Percentiles rank a stretch among this genome's conserved stretches.
Evolutionary conservation across 2,888 invertebrate species (phyloP).

Genomic region (Microchrysa polita): DNA sequence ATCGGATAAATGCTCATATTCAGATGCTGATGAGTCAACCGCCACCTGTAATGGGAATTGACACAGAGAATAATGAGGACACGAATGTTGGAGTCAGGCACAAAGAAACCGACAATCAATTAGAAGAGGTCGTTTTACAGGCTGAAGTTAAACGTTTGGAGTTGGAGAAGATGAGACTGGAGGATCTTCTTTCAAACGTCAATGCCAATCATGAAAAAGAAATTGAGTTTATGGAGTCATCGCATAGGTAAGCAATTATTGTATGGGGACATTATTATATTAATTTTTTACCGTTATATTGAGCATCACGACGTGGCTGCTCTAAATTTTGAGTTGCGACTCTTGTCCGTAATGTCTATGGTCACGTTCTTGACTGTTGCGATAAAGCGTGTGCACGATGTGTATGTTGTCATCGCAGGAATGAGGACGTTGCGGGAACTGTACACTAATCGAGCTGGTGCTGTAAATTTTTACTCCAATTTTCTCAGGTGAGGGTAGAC

Average conservation of each 20-base stretch:
- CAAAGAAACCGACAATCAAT: slow-evolving; percentile 29
- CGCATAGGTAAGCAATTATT: slow-evolving; percentile 61
- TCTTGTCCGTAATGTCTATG: too few species aligned
- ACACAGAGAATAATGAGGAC: background rate
- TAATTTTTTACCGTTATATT: too few species aligned
- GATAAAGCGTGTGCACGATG: too few species aligned
- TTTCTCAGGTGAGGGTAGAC: too few species aligned
- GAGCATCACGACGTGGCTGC: too few species aligned
- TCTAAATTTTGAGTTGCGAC: too few species aligned
- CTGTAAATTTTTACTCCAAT: too few species aligned
- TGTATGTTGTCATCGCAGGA: too few species aligned
- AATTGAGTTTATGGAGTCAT: slow-evolving; percentile 61
- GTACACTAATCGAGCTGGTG: too few species aligned
- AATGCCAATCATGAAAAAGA: slow-evolving; percentile 63
- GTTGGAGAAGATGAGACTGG: slow-evolving; percentile 62
- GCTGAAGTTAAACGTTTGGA: slow-evolving; percentile 60
- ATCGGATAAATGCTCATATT: slow-evolving; percentile 62
- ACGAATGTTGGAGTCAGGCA: background rate
- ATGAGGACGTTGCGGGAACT: too few species aligned
- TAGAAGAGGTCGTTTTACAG: slow-evolving; percentile 54
- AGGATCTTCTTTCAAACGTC: slow-evolving; percentile 62
- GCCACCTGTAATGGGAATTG: background rate
- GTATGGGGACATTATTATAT: too few species aligned
- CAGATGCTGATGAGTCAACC: slow-evolving; percentile 62
- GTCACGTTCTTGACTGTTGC: too few species aligned